Percentiles rank a stretch among this genome's conserved stretches.
Conservation (phyloP, 2,113 vertebrate genomes). For the Eonycteris spelaea region DNA sequence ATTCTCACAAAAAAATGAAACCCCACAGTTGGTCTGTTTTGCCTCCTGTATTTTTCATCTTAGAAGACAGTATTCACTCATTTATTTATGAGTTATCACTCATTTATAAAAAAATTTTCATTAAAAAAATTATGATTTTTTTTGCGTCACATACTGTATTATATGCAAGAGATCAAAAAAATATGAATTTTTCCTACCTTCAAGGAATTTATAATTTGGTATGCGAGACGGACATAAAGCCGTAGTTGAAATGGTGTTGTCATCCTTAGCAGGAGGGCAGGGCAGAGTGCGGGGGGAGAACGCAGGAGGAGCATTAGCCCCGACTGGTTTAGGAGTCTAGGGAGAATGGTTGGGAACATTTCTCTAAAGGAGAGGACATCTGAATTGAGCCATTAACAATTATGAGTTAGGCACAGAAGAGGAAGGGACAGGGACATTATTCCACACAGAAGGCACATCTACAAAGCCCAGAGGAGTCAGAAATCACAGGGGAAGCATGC, state of each 20-base stretch:
- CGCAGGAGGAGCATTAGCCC: neutral
- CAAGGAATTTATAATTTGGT: neutral
- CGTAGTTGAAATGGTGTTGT: neutral
- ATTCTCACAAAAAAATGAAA: neutral
- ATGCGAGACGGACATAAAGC: neutral
- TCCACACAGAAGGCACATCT: neutral
- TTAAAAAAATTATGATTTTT: neutral
- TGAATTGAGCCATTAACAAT: neutral
- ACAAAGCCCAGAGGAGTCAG: neutral
- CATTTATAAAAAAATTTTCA: neutral
- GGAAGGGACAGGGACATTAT: neutral
- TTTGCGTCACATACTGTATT: neutral
- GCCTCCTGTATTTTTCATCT: neutral
- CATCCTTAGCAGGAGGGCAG: neutral
- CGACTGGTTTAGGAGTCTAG: neutral
- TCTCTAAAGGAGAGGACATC: neutral
- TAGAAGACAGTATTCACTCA: neutral
- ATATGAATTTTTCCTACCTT: neutral
- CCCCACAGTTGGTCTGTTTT: neutral
- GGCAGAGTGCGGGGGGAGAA: neutral
- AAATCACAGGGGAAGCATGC: neutral
- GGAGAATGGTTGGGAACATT: neutral
- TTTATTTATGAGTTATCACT: slow-evolving; percentile 6
- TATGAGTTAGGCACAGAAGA: neutral
- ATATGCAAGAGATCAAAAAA: neutral